These are phyloP conservation scores for Chionomys nivalis DNA, from an alignment of 2,113 vertebrate genomes.

Conservation along the genomic window DNA sequence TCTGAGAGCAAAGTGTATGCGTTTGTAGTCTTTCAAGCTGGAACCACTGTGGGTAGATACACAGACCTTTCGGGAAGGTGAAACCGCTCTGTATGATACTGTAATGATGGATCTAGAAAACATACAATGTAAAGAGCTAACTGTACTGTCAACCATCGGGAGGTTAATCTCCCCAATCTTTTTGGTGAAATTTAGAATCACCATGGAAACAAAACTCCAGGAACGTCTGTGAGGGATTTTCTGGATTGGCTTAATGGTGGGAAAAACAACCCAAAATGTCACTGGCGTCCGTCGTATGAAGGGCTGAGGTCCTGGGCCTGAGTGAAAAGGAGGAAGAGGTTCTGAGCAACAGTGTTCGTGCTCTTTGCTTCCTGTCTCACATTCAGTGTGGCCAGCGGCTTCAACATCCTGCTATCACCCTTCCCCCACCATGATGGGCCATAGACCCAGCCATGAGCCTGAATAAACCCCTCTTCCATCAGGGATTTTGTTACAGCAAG, in stretches of 20 bases:
- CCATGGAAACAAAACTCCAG: neutral
- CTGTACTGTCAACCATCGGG: too few species aligned
- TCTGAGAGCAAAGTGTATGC: neutral
- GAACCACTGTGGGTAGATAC: neutral
- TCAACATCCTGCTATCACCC: too few species aligned
- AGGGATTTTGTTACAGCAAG: neutral
- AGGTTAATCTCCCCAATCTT: neutral
- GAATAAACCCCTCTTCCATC: too few species aligned
- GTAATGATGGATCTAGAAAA: neutral
- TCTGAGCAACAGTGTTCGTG: neutral
- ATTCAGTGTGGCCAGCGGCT: neutral
- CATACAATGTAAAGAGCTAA: neutral
- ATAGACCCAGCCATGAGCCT: neutral
- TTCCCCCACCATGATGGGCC: neutral
- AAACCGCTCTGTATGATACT: neutral
- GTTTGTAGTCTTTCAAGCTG: neutral
- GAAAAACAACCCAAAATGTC: neutral
- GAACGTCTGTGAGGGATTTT: neutral
- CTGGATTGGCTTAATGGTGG: neutral
- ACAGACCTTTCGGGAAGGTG: neutral
- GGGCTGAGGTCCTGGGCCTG: neutral
- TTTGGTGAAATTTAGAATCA: neutral
- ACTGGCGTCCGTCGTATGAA: too few species aligned
- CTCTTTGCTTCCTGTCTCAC: neutral
- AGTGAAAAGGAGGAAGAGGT: neutral